A percentile compares a stretch with the other conserved stretches of the same genome.
These are phyloP conservation scores for Myrmecobius fasciatus DNA, from an alignment of 2,113 vertebrate genomes.

Conservation along the genomic window DNA sequence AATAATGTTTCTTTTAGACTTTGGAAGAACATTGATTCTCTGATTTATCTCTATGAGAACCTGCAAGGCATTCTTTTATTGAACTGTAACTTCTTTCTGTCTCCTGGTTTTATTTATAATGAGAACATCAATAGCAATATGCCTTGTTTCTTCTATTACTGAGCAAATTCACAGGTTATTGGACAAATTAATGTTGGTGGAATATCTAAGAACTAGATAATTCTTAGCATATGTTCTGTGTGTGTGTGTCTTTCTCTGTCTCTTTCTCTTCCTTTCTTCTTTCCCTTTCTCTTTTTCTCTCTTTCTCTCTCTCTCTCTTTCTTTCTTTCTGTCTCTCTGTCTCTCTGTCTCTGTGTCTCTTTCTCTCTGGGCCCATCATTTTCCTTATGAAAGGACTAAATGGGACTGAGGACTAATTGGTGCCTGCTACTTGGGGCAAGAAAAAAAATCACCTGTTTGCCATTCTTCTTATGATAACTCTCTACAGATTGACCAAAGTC, in stretches of 20 bases:
- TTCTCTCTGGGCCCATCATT: not conserved
- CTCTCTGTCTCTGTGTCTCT: not conserved
- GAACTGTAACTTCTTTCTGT: not conserved
- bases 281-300: no score
- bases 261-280: no score
- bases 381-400: not conserved
- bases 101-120: slow-evolving; percentile 6
- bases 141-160: not conserved
- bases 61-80: not conserved
- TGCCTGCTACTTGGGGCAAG: not conserved
- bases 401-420: not conserved
- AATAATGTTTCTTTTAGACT: not conserved
- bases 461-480: not conserved
- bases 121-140: not conserved
- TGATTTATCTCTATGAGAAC: not conserved
- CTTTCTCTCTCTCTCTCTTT: no score
- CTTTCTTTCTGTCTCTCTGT: no score
- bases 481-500: not conserved
- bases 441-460: not conserved
- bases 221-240: not conserved
- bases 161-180: not conserved
- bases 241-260: no score
- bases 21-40: not conserved
- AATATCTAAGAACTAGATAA: not conserved
- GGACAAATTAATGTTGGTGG: not conserved